phyloP scores from a whole-genome alignment of 1,140 invertebrate species.

The Calliphora vicina region DNA sequence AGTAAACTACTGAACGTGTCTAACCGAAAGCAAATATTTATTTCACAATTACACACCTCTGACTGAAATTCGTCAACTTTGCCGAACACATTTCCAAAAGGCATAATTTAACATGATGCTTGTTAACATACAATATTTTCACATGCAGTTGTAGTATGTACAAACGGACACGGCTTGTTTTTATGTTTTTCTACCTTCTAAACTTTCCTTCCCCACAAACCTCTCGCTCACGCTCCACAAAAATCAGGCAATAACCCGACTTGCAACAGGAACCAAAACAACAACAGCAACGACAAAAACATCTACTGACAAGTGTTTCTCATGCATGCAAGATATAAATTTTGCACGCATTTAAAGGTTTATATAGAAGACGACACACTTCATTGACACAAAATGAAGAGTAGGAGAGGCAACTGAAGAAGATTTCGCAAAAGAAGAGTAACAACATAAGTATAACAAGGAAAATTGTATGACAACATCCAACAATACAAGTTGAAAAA shows the following conservation, averaged over 20 bases:
- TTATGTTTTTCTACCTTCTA: not conserved
- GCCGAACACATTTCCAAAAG: not conserved
- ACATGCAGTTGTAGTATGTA: too few relatives aligned
- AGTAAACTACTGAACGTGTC: too few relatives aligned
- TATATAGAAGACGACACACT: slow-evolving; percentile 28
- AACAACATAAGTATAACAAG: not conserved
- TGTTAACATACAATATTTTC: not conserved
- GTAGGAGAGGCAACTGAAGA: not conserved
- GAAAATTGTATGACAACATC: not conserved
- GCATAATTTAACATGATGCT: slow-evolving; percentile 11
- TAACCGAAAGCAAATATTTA: too few relatives aligned
- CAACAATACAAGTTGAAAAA: not conserved
- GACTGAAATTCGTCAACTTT: not conserved
- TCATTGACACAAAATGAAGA: slow-evolving; percentile 29
- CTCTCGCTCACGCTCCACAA: not conserved
- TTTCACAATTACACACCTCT: not conserved
- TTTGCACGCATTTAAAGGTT: slow-evolving; percentile 29
- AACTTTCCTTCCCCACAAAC: not conserved
- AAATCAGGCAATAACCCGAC: not conserved
- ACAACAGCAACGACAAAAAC: not conserved
- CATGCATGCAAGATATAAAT: slow-evolving; percentile 22
- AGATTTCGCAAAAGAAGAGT: not conserved
- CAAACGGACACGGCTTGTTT: not conserved
- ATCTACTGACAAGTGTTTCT: slow-evolving; percentile 11
- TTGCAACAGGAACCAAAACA: not conserved